Evolutionary conservation across 1,140 invertebrate species (phyloP).

Genomic region (Neotoxoptera formosana): DNA sequence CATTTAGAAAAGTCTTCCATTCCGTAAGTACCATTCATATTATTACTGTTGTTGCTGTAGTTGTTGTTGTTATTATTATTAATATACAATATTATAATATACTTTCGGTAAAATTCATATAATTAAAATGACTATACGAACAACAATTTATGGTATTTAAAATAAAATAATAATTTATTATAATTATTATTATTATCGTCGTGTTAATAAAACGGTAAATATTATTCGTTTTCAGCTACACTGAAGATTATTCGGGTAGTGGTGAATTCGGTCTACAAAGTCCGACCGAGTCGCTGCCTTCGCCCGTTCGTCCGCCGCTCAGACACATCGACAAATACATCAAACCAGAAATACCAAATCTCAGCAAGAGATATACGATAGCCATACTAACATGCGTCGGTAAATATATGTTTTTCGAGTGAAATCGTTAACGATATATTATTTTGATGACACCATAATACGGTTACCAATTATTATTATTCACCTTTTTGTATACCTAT

Average conservation of each 20-base stretch:
- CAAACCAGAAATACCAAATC: slow-evolving; percentile 85
- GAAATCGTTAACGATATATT: neutral
- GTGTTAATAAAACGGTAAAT: neutral
- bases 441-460: neutral
- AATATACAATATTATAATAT: neutral
- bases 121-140: neutral
- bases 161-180: neutral
- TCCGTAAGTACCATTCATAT: slow-evolving; percentile 6
- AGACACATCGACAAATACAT: slow-evolving; percentile 88
- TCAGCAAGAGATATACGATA: slow-evolving; percentile 87
- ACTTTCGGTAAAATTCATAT: neutral
- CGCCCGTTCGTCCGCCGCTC: slow-evolving; percentile 79
- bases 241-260: slow-evolving; percentile 42
- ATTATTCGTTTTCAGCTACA: slow-evolving; percentile 36
- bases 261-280: slow-evolving; percentile 50
- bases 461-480: too few species aligned
- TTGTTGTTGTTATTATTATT: neutral
- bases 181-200: neutral
- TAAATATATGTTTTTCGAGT: slow-evolving; percentile 61
- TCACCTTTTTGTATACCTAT: neutral
- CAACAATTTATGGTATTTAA: neutral
- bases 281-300: slow-evolving; percentile 62
- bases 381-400: slow-evolving; percentile 84
- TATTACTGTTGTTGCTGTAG: neutral
- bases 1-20: slow-evolving; percentile 57